These are phyloP conservation scores for Epirrita christyi DNA, from an alignment of 2,888 invertebrate genomes.

Conservation along the genomic window DNA sequence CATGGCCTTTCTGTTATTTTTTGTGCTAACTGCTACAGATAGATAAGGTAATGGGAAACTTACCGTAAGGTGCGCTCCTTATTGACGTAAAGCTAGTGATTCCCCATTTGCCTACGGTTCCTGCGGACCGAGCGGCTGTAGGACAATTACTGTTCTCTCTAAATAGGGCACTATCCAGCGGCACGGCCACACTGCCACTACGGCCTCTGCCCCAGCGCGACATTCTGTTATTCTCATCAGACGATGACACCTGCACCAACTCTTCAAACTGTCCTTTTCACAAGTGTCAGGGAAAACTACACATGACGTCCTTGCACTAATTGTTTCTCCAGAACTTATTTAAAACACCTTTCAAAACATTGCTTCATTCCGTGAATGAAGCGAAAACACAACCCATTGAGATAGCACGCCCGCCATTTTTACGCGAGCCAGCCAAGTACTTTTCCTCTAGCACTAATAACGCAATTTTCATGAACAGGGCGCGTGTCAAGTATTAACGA, in stretches of 20 bases:
- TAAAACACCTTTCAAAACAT: constrained; percentile 53
- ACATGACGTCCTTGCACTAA: constrained; percentile 59
- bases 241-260: constrained; percentile 74
- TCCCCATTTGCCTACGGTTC: constrained; percentile 97
- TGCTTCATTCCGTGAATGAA: constrained; percentile 65
- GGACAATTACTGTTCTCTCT: constrained; percentile 94
- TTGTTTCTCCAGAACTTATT: constrained; percentile 41
- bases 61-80: constrained; percentile 91
- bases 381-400: constrained; percentile 81
- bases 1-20: neutral
- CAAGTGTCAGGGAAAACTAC: constrained; percentile 67
- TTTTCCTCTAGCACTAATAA: constrained; percentile 67
- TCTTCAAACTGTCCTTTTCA: constrained; percentile 61
- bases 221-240: constrained; percentile 84
- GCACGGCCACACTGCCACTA: constrained; percentile 86
- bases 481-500: constrained; percentile 52
- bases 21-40: constrained; percentile 1
- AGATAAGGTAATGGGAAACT: constrained; percentile 47
- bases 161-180: constrained; percentile 86
- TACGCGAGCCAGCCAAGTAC: constrained; percentile 75
- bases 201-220: constrained; percentile 87
- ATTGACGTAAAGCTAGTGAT: constrained; percentile 97
- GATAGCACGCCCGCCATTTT: constrained; percentile 85
- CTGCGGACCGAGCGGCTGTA: constrained; percentile 94
- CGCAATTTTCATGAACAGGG: constrained; percentile 43